These are phyloP conservation scores for Parapsyche elsis DNA, from an alignment of 1,140 invertebrate species.

Conservation along the genomic window DNA sequence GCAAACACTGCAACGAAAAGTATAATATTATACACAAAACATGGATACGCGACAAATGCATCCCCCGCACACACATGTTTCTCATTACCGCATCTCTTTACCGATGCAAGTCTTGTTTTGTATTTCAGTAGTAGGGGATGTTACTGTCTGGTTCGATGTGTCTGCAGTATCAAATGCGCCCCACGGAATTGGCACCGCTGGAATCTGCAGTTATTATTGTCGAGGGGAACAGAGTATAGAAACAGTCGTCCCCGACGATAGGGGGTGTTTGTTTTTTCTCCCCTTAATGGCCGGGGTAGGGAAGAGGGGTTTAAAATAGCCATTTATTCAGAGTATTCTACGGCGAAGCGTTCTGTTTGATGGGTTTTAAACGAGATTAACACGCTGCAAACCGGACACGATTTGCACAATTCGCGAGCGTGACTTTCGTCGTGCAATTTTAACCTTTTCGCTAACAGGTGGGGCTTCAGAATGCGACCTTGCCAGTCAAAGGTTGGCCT, in stretches of 20 bases:
- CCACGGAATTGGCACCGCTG: background rate
- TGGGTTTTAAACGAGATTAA: background rate
- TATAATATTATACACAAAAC: background rate
- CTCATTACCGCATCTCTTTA: conserved; percentile 18
- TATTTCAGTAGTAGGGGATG: background rate
- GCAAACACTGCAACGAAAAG: no score
- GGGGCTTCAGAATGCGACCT: conserved; percentile 9
- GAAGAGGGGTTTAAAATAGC: no score
- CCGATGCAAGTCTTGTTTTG: conserved; percentile 28
- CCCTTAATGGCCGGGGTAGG: background rate
- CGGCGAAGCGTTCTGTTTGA: no score
- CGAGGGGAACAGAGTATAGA: conserved; percentile 1
- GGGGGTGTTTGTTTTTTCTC: background rate
- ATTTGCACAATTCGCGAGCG: background rate
- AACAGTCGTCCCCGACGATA: background rate
- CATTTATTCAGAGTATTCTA: no score
- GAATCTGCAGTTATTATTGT: conserved; percentile 3
- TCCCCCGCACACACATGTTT: conserved; percentile 11
- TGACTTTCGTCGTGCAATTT: background rate
- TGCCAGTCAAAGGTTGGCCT: background rate
- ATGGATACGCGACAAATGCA: background rate
- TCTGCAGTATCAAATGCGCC: background rate
- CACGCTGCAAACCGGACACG: background rate
- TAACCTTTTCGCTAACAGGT: background rate
- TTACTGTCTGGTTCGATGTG: no score